A percentile compares a stretch with the other conserved stretches of the same genome.
These are phyloP conservation scores for Pomatorhinus ruficollis DNA, from an alignment of 2,113 vertebrate species.

Conservation along the genomic window DNA sequence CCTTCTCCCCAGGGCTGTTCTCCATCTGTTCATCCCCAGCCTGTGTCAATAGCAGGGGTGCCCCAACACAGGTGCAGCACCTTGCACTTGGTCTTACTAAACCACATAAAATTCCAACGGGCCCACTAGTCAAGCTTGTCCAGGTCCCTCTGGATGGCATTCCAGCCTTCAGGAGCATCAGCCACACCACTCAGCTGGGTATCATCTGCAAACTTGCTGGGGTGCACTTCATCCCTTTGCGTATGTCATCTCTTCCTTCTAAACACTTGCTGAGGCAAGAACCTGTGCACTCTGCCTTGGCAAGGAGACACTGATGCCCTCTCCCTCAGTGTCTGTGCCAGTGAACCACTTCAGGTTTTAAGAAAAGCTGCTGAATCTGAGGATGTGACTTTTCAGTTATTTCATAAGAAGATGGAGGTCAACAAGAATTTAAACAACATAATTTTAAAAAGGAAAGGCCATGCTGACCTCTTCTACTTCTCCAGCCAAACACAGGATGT, in stretches of 20 bases:
- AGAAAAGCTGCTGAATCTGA: not conserved
- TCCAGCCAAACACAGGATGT: not conserved
- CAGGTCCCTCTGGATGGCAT: not conserved
- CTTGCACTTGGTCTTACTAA: not conserved
- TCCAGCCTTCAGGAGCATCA: not conserved
- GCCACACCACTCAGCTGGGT: not conserved
- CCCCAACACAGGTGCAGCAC: not conserved
- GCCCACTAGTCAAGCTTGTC: not conserved
- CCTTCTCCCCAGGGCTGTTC: not conserved
- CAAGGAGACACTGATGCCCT: not conserved
- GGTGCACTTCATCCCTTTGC: not conserved
- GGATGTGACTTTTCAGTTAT: not conserved
- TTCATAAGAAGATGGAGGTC: not conserved
- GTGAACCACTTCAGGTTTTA: not conserved
- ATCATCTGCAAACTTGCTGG: not conserved
- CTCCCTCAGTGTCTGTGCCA: not conserved
- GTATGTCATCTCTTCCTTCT: not conserved
- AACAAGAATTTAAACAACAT: not conserved
- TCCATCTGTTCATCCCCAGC: not conserved
- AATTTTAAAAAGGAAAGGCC: not conserved
- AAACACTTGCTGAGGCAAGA: not conserved
- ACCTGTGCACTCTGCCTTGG: not conserved
- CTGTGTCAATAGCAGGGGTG: fast-evolving
- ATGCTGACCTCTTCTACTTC: not conserved
- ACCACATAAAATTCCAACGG: not conserved